A percentile compares a stretch with the other conserved stretches of the same genome.
phyloP scores from a whole-genome alignment of 2,113 vertebrate genomes.

The Xyrauchen texanus region DNA sequence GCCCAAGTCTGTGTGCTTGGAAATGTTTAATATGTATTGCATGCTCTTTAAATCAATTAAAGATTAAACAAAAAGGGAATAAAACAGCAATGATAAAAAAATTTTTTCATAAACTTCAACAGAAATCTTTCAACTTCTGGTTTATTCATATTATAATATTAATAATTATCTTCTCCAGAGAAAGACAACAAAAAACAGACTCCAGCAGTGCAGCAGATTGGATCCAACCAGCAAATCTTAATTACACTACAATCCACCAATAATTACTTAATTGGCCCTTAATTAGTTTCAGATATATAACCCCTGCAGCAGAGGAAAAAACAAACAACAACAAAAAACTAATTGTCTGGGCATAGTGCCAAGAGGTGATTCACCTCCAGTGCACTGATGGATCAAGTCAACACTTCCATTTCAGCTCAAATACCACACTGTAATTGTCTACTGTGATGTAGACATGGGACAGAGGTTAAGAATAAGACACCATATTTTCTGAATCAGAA shows the following conservation, averaged over 20 bases:
- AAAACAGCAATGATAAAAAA: slow-evolving; percentile 20
- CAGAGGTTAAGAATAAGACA: slow-evolving; percentile 25
- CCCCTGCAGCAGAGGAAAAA: slow-evolving; percentile 51
- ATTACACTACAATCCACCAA: slow-evolving; percentile 65
- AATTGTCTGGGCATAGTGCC: slow-evolving; percentile 45
- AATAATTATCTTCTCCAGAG: slow-evolving; percentile 62
- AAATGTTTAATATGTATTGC: slow-evolving; percentile 15
- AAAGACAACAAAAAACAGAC: slow-evolving; percentile 63
- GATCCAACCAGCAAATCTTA: slow-evolving; percentile 65
- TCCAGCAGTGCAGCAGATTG: slow-evolving; percentile 66
- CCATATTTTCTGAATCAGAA: slow-evolving; percentile 31
- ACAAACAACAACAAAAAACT: slow-evolving; percentile 31
- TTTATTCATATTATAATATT: slow-evolving; percentile 63
- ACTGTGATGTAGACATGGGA: slow-evolving; percentile 36
- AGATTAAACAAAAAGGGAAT: slow-evolving; percentile 15
- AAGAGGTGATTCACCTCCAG: slow-evolving; percentile 39
- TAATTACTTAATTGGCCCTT: slow-evolving; percentile 65
- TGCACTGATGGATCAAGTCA: slow-evolving; percentile 45
- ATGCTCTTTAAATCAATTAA: slow-evolving; percentile 31
- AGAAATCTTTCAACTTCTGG: slow-evolving; percentile 54
- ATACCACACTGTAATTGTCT: slow-evolving; percentile 53
- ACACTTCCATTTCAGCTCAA: slow-evolving; percentile 47
- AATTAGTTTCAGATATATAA: slow-evolving; percentile 59
- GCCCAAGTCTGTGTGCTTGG: neutral
- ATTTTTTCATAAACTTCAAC: slow-evolving; percentile 5